Conservation (phyloP, 2,888 invertebrate genomes). For the Smittia aterrima region DNA sequence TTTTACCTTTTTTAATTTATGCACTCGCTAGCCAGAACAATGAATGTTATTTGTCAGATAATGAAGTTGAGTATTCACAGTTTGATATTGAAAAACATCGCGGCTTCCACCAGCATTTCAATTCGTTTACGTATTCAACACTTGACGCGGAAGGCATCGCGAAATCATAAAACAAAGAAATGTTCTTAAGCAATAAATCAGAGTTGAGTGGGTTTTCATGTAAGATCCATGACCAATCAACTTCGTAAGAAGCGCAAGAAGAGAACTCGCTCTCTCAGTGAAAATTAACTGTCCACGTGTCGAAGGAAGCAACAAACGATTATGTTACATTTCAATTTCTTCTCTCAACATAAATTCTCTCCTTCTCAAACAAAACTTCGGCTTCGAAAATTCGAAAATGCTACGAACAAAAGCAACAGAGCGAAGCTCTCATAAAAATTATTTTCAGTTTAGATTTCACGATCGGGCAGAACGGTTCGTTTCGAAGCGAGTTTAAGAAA, state of each 20-base stretch:
- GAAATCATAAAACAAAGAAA: not conserved
- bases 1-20: constrained; percentile 15
- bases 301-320: not conserved
- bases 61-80: not conserved
- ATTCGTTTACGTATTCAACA: not conserved
- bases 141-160: not conserved
- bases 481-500: not conserved
- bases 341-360: constrained; percentile 7
- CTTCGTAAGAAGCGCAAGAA: too few species aligned
- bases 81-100: not conserved
- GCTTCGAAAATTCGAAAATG: not conserved
- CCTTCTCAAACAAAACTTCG: not conserved
- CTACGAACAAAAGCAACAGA: constrained; percentile 21
- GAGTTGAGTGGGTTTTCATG: not conserved
- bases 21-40: not conserved
- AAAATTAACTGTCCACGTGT: not conserved
- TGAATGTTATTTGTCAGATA: constrained; percentile 21
- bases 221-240: not conserved
- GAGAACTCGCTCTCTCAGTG: too few species aligned
- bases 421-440: not conserved
- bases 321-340: not conserved
- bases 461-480: not conserved
- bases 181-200: not conserved
- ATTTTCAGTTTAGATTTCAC: not conserved
- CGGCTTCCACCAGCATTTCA: not conserved